phyloP scores from a whole-genome alignment of 2,113 vertebrate species.

The Lasiurus cinereus region DNA sequence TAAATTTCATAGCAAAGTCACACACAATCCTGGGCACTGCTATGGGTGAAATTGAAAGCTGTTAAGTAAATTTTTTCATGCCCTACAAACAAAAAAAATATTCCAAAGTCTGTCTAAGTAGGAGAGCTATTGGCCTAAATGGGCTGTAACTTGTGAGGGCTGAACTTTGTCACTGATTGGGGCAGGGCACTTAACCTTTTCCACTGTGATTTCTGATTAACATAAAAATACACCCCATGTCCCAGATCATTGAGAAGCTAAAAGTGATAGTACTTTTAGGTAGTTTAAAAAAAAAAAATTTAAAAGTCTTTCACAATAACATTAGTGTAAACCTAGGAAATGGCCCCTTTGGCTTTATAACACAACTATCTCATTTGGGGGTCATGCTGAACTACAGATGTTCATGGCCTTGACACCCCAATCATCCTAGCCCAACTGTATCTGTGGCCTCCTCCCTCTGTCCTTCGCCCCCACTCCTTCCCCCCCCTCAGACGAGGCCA shows the following conservation, averaged over 20 bases:
- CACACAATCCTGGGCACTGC: not conserved
- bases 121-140: not conserved
- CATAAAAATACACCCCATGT: not conserved
- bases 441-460: not conserved
- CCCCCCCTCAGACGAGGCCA: not conserved
- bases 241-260: slow-evolving; percentile 2
- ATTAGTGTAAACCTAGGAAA: not conserved
- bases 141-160: not conserved
- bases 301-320: not conserved
- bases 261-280: not conserved
- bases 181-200: not conserved
- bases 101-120: not conserved
- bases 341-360: not conserved
- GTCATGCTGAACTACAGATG: not conserved
- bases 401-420: not conserved
- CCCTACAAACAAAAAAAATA: not conserved
- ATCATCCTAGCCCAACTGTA: not conserved
- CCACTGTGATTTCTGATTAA: not conserved
- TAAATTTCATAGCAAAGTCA: not conserved
- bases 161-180: not conserved
- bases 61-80: not conserved
- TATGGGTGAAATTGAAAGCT: not conserved
- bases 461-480: not conserved
- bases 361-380: not conserved
- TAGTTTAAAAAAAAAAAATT: not conserved